These are phyloP conservation scores for Gallinago undulata DNA, from an alignment of 2,113 vertebrate genomes.

Conservation along the genomic window DNA sequence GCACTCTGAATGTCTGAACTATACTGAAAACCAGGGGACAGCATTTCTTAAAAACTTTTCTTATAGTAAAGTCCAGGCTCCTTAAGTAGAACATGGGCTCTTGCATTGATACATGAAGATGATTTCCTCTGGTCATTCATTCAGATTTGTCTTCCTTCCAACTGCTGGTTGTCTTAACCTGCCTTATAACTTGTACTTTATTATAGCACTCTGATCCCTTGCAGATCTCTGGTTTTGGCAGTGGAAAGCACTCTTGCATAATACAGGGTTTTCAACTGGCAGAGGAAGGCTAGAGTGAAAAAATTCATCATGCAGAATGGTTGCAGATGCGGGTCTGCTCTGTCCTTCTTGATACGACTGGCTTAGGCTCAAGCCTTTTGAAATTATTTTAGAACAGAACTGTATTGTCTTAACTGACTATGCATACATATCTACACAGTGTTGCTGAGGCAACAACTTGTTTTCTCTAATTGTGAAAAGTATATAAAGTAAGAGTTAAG, in stretches of 20 bases:
- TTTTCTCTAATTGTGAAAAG: background rate
- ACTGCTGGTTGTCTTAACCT: background rate
- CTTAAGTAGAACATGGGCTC: background rate
- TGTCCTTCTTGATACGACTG: background rate
- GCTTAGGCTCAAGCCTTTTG: background rate
- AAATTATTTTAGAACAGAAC: background rate
- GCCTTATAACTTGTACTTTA: background rate
- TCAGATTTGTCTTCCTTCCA: background rate
- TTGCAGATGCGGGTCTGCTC: background rate
- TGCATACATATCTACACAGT: fast-evolving
- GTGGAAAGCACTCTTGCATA: background rate
- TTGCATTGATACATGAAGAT: background rate
- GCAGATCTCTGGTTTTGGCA: background rate
- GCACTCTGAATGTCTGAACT: background rate
- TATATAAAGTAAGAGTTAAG: background rate
- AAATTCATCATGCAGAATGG: background rate
- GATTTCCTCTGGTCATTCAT: background rate
- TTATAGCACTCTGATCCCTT: background rate
- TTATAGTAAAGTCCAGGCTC: background rate
- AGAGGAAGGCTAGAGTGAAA: background rate
- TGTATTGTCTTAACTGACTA: background rate
- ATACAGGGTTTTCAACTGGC: background rate
- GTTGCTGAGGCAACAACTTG: background rate
- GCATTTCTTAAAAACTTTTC: background rate
- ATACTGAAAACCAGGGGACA: background rate